Evolutionary conservation across 2,797 vertebrate genomes (phyloP).

Genomic region (Coregonus suidteri): DNA sequence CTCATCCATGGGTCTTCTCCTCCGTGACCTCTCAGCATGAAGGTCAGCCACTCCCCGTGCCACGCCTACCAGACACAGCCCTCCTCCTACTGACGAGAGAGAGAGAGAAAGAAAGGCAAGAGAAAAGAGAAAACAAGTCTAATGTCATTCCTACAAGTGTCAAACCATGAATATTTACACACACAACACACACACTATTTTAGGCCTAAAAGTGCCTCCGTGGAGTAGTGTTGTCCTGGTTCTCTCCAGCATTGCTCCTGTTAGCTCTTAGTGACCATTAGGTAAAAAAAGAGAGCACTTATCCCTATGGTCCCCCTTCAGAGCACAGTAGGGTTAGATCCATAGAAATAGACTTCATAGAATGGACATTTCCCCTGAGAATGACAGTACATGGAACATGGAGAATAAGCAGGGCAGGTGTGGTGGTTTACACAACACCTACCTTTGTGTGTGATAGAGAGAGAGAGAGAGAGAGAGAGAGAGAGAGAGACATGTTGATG

Average conservation of each 20-base stretch:
- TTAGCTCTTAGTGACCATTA: conserved; percentile 10
- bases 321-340: background rate
- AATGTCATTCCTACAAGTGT: conserved; percentile 48
- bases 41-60: conserved; percentile 20
- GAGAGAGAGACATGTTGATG: background rate
- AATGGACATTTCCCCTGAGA: background rate
- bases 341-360: background rate
- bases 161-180: conserved; percentile 33
- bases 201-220: background rate
- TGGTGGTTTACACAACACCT: conserved; percentile 34
- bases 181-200: background rate
- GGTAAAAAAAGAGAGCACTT: background rate
- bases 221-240: conserved; percentile 1
- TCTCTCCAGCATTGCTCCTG: conserved; percentile 29
- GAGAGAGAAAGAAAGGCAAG: conserved; percentile 6
- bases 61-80: conserved; percentile 20
- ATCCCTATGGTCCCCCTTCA: background rate
- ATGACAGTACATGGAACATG: background rate
- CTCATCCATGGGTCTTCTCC: conserved; percentile 65
- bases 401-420: conserved; percentile 23
- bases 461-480: no score
- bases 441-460: conserved; percentile 12
- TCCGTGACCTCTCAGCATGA: conserved; percentile 38
- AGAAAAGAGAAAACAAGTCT: conserved; percentile 52
- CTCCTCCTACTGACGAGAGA: conserved; percentile 10